Evolutionary conservation across 2,888 invertebrate genomes (phyloP).

Genomic region (Drosophila mimica): DNA sequence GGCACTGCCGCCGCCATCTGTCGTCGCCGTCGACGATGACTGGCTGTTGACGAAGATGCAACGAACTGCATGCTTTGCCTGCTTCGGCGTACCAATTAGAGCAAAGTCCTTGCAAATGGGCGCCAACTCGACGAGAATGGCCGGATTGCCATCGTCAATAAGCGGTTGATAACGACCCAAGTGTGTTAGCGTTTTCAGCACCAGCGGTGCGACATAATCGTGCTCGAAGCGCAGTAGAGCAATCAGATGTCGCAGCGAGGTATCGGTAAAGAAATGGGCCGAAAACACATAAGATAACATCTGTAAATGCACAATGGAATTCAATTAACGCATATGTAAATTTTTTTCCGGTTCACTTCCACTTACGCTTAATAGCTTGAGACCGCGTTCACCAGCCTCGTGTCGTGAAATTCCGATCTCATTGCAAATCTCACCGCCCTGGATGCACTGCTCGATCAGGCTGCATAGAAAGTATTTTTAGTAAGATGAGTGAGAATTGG

Average conservation of each 20-base stretch:
- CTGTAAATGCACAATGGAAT: slow-evolving; percentile 48
- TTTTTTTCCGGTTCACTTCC: background rate
- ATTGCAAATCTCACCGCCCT: slow-evolving; percentile 89
- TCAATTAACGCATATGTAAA: background rate
- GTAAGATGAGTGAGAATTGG: background rate
- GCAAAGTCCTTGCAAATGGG: slow-evolving; percentile 95
- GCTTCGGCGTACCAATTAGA: slow-evolving; percentile 95
- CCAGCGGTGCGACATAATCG: slow-evolving; percentile 91
- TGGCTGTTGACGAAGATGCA: slow-evolving; percentile 94
- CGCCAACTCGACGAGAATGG: slow-evolving; percentile 91
- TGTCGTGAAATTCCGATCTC: slow-evolving; percentile 92
- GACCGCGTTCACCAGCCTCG: slow-evolving; percentile 94
- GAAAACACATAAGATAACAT: slow-evolving; percentile 95
- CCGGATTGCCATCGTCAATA: slow-evolving; percentile 90
- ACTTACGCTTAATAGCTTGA: slow-evolving; percentile 92
- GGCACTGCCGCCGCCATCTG: slow-evolving; percentile 63
- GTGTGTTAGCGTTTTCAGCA: slow-evolving; percentile 93
- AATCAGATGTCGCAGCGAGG: slow-evolving; percentile 92
- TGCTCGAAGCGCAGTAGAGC: slow-evolving; percentile 89
- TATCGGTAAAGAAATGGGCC: slow-evolving; percentile 94
- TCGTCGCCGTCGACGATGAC: slow-evolving; percentile 57
- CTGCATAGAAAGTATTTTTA: slow-evolving; percentile 51
- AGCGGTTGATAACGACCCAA: slow-evolving; percentile 94
- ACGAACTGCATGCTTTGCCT: slow-evolving; percentile 97
- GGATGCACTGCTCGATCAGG: slow-evolving; percentile 89